Conservation (phyloP, 1,140 invertebrate genomes). For the Eurosta solidaginis region DNA sequence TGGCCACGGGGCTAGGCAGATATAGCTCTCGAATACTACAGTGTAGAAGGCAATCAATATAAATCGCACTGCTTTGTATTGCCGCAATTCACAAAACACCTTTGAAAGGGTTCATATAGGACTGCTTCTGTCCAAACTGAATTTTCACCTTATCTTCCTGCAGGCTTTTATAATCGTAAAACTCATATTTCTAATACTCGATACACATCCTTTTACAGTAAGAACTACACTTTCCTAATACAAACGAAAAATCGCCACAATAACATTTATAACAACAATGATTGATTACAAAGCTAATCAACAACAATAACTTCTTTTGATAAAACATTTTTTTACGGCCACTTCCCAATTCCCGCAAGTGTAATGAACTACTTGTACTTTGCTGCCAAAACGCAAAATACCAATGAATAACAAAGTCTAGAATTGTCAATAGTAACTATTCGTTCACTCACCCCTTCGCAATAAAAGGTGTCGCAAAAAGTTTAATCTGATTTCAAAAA, state of each 20-base stretch:
- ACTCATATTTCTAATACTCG: no score
- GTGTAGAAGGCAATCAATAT: no score
- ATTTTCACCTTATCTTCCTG: no score
- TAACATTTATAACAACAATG: neutral
- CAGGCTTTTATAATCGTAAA: no score
- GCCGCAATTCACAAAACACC: no score
- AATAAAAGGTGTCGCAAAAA: no score
- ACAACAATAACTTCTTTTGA: neutral
- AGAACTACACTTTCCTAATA: neutral
- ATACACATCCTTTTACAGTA: neutral
- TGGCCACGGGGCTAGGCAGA: no score
- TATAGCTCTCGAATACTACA: no score
- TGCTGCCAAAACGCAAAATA: neutral
- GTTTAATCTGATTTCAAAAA: no score
- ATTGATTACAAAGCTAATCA: conserved; percentile 26
- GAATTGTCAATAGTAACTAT: neutral
- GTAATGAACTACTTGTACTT: conserved; percentile 28
- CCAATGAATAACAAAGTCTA: neutral
- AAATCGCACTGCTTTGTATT: no score
- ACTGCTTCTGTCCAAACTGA: no score
- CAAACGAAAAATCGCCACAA: conserved; percentile 1
- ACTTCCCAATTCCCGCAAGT: neutral
- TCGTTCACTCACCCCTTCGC: neutral
- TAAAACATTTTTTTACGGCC: neutral
- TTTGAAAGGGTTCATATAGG: no score